Evolutionary conservation across 2,888 invertebrate genomes (phyloP).

Genomic region (Entomobrya proxima): DNA sequence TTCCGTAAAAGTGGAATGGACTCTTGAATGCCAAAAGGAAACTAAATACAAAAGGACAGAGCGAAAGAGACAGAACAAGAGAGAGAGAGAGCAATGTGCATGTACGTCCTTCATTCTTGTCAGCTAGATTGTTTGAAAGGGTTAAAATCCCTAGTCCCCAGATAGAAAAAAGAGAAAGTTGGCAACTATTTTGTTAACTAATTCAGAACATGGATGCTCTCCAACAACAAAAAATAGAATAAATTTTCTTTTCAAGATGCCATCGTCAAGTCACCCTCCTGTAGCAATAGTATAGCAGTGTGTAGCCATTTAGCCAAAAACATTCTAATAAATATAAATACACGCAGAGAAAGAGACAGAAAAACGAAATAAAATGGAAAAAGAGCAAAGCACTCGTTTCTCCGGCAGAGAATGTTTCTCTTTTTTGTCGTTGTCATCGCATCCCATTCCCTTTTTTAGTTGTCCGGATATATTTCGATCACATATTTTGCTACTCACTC

Average conservation of each 20-base stretch:
- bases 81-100: not conserved
- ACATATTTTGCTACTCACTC: too few species aligned
- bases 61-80: not conserved
- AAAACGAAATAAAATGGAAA: not conserved
- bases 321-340: not conserved
- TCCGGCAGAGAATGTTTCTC: too few species aligned
- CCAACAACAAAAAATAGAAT: constrained; percentile 3
- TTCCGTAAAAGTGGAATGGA: constrained; percentile 20
- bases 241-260: not conserved
- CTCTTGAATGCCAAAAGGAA: not conserved
- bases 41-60: not conserved
- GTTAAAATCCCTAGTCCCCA: not conserved
- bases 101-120: not conserved
- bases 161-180: not conserved
- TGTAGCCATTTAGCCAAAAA: not conserved
- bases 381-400: not conserved
- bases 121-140: not conserved
- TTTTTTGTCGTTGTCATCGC: too few species aligned
- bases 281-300: not conserved
- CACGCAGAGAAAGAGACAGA: not conserved
- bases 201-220: not conserved
- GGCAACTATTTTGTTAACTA: not conserved
- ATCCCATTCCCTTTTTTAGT: too few species aligned
- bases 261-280: not conserved
- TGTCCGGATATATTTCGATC: not conserved